Evolutionary conservation across 1,140 invertebrate genomes (phyloP).

Genomic region (Limonius californicus): DNA sequence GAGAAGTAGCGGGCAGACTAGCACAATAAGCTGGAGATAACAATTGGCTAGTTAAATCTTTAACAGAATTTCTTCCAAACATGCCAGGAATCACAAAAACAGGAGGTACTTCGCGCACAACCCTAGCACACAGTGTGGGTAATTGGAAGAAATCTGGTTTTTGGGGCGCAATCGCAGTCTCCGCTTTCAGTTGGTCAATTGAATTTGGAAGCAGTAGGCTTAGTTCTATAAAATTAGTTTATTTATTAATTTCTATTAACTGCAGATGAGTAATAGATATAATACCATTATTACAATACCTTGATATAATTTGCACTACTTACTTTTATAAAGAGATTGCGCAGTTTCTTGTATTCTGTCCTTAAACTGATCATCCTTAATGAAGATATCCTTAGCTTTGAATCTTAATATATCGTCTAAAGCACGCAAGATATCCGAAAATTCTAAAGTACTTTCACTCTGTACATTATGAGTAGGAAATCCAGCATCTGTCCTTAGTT

Average conservation of each 20-base stretch:
- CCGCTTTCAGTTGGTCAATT: conserved; percentile 28
- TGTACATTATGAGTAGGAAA: conserved; percentile 40
- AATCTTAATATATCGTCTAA: conserved; percentile 38
- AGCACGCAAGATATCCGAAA: conserved; percentile 30
- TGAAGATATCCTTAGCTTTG: conserved; percentile 32
- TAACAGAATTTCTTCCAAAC: conserved; percentile 27
- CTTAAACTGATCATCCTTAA: conserved; percentile 35
- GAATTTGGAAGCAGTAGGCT: conserved; percentile 36
- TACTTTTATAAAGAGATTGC: conserved; percentile 44
- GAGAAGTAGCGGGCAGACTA: conserved; percentile 26
- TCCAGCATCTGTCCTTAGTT: conserved; percentile 33
- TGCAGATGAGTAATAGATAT: too few species aligned
- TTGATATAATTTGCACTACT: too few species aligned
- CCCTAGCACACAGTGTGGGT: conserved; percentile 37
- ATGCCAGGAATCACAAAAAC: conserved; percentile 45
- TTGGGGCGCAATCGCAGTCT: conserved; percentile 27
- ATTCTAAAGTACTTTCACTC: conserved; percentile 31
- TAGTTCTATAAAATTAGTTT: conserved; percentile 33
- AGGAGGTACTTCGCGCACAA: conserved; percentile 41
- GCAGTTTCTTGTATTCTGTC: conserved; percentile 35
- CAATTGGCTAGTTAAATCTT: conserved; percentile 33
- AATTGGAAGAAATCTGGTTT: conserved; percentile 39
- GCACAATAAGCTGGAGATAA: conserved; percentile 42
- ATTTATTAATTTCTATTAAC: too few species aligned
- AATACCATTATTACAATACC: too few species aligned